Conservation (phyloP, 2,797 vertebrate species). For the Rhyacichthys aspro region DNA sequence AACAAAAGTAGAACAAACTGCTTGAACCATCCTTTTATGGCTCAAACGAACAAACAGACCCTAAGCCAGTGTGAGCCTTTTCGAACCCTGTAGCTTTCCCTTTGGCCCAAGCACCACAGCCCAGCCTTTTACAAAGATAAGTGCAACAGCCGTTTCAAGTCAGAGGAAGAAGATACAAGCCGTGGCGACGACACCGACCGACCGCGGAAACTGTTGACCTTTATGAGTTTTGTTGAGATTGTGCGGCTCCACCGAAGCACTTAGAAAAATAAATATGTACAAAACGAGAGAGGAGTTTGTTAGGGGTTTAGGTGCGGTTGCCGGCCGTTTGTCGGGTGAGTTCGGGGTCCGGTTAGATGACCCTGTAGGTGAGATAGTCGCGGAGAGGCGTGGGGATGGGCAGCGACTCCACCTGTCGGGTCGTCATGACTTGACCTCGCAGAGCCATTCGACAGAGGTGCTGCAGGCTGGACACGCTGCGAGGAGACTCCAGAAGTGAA, state of each 20-base stretch:
- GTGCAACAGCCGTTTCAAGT: conserved; percentile 48
- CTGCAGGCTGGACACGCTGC: conserved; percentile 88
- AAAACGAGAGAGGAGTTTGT: conserved; percentile 42
- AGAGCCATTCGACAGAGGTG: conserved; percentile 93
- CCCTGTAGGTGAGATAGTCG: conserved; percentile 90
- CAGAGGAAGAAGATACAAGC: conserved; percentile 2
- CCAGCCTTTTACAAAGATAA: conserved; percentile 19
- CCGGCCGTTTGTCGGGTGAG: conserved; percentile 10
- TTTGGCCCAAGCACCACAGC: conserved; percentile 17
- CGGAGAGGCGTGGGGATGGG: conserved; percentile 85
- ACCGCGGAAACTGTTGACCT: conserved; percentile 28
- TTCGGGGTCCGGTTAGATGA: conserved; percentile 65
- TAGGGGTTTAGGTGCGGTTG: conserved; percentile 40
- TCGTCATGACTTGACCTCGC: conserved; percentile 87
- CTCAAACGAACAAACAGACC: background rate
- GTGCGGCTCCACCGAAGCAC: conserved; percentile 15
- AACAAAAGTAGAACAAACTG: background rate
- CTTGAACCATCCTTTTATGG: background rate
- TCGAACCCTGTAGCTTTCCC: conserved; percentile 14
- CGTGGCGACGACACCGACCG: background rate
- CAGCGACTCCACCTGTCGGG: conserved; percentile 84
- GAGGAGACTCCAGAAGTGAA: conserved; percentile 91
- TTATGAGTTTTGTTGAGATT: background rate
- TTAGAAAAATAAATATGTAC: conserved; percentile 73
- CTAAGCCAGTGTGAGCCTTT: background rate